phyloP scores from a whole-genome alignment of 92 coral and sea anemone genomes.

The Palythoa heliodiscus region DNA sequence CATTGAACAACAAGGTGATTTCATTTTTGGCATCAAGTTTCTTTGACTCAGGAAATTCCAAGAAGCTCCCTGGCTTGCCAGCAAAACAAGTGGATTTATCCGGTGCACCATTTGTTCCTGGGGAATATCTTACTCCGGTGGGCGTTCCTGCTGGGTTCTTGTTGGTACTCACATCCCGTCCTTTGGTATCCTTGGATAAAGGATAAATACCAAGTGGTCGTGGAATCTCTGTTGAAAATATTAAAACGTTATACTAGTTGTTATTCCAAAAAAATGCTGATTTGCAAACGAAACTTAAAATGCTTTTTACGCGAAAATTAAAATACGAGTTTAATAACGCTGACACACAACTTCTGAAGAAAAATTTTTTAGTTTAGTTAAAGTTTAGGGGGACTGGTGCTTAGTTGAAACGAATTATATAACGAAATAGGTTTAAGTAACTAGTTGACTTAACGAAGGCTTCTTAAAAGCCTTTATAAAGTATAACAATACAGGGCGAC shows the following conservation, averaged over 20 bases:
- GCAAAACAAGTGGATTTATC: conserved; percentile 70
- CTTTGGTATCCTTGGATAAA: conserved; percentile 60
- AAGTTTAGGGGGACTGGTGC: too few relatives aligned
- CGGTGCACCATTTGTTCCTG: conserved; percentile 78
- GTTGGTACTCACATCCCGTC: conserved; percentile 76
- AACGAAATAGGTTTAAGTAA: too few relatives aligned
- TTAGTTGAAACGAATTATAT: too few relatives aligned
- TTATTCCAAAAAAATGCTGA: not conserved
- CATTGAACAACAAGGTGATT: conserved; percentile 77
- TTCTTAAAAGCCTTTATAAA: too few relatives aligned
- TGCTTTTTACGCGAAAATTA: not conserved
- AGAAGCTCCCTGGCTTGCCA: conserved; percentile 69
- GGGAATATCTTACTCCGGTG: conserved; percentile 62
- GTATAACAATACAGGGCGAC: too few relatives aligned
- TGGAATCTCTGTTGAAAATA: conserved; percentile 66
- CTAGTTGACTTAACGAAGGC: too few relatives aligned
- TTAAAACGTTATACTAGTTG: not conserved
- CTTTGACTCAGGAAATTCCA: conserved; percentile 78
- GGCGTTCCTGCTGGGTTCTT: conserved; percentile 67
- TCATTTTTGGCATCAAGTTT: conserved; percentile 65
- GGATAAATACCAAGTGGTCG: conserved; percentile 75
- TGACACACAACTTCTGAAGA: too few relatives aligned
- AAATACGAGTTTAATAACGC: not conserved
- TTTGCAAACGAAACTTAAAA: not conserved
- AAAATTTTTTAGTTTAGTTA: too few relatives aligned